Evolutionary conservation across 2,113 vertebrate species (phyloP).

Genomic region (Tichodroma muraria): DNA sequence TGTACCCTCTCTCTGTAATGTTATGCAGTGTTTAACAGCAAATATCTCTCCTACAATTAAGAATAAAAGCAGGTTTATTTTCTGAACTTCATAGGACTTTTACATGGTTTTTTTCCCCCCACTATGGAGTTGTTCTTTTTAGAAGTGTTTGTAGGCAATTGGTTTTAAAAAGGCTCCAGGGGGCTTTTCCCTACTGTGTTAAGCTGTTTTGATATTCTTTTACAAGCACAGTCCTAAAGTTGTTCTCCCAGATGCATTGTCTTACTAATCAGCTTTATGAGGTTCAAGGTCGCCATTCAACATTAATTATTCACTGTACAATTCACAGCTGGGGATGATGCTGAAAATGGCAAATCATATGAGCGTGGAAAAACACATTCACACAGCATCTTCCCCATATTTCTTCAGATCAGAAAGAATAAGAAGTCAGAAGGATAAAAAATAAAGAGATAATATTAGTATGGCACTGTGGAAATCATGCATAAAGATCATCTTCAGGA

Average conservation of each 20-base stretch:
- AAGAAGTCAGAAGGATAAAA: not conserved
- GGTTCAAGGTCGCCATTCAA: slow-evolving; percentile 42
- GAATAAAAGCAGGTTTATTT: slow-evolving; percentile 20
- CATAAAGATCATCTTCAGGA: not conserved
- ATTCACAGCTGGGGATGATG: slow-evolving; percentile 28
- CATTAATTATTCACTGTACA: slow-evolving; percentile 59
- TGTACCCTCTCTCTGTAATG: not conserved
- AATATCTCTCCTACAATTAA: slow-evolving; percentile 5
- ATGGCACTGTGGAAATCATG: not conserved
- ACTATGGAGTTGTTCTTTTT: not conserved
- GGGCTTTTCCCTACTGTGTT: slow-evolving; percentile 54
- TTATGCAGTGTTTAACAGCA: not conserved
- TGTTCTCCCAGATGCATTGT: slow-evolving; percentile 61
- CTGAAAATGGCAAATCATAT: not conserved
- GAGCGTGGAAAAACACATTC: not conserved
- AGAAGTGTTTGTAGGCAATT: slow-evolving; percentile 49
- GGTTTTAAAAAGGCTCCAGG: slow-evolving; percentile 47
- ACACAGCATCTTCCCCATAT: not conserved
- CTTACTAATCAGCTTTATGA: slow-evolving; percentile 61
- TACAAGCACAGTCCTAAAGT: slow-evolving; percentile 49
- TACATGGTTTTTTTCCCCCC: not conserved
- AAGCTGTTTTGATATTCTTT: slow-evolving; percentile 66
- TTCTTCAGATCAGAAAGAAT: not conserved
- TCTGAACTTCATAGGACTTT: slow-evolving; percentile 34
- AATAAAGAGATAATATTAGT: not conserved